A percentile compares a stretch with the other conserved stretches of the same genome.
phyloP scores from a whole-genome alignment of 1,140 invertebrate species.

The Drosophila subobscura region DNA sequence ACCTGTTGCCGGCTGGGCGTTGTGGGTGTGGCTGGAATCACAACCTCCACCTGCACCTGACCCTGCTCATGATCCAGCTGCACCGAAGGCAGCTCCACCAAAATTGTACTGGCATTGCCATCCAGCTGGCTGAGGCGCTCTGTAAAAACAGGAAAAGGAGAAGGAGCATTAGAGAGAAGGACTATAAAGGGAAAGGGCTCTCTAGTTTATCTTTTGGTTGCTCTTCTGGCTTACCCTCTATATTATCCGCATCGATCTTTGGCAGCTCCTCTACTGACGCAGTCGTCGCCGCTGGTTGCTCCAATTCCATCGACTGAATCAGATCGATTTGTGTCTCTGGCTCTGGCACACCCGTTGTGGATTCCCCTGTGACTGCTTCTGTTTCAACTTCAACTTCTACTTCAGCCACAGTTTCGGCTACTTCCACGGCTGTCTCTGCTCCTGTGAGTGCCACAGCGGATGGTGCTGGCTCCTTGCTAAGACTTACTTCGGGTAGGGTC shows the following conservation, averaged over 20 bases:
- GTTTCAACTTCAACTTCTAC: background rate
- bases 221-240: slow-evolving; percentile 62
- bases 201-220: background rate
- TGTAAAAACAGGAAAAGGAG: slow-evolving; percentile 29
- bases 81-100: slow-evolving; percentile 20
- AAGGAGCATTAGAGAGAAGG: slow-evolving; percentile 6
- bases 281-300: background rate
- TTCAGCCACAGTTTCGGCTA: too few relatives aligned
- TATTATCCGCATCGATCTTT: slow-evolving; percentile 64
- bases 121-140: slow-evolving; percentile 78
- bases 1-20: slow-evolving; percentile 49
- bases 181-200: slow-evolving; percentile 3
- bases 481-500: slow-evolving; percentile 67
- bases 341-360: slow-evolving; percentile 4
- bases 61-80: slow-evolving; percentile 6
- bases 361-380: slow-evolving; percentile 8
- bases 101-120: slow-evolving; percentile 47
- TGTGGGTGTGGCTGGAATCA: background rate
- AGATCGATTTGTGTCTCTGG: background rate
- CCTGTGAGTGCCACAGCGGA: slow-evolving; percentile 8
- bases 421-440: background rate
- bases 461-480: slow-evolving; percentile 59
- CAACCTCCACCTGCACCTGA: slow-evolving; percentile 6
- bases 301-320: too few relatives aligned
- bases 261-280: slow-evolving; percentile 28